Evolutionary conservation across 2,113 vertebrate species (phyloP).

Genomic region (Silurus glanis): DNA sequence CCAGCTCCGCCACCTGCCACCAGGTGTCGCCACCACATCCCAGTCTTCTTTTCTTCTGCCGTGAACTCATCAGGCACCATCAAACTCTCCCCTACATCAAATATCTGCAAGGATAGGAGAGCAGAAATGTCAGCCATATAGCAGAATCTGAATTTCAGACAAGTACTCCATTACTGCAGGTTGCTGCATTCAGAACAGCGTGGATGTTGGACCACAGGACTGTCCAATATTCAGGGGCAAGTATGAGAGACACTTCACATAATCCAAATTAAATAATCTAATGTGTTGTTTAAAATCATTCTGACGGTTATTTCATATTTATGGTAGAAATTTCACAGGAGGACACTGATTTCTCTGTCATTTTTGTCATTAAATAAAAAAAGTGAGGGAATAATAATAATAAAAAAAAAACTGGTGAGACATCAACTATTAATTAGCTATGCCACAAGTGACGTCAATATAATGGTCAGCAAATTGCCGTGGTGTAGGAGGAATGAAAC

Average conservation of each 20-base stretch:
- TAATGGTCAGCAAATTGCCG: not conserved
- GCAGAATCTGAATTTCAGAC: not conserved
- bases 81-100: conserved; percentile 94
- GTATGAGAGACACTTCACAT: not conserved
- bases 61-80: conserved; percentile 95
- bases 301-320: no score
- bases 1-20: conserved; percentile 94
- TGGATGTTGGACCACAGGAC: not conserved
- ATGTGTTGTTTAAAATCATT: not conserved
- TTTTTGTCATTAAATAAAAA: not conserved
- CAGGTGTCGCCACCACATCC: conserved; percentile 96
- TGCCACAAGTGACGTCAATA: no score
- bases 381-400: not conserved
- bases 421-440: no score
- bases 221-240: not conserved
- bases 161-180: not conserved
- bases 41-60: conserved; percentile 88
- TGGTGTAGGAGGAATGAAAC: not conserved
- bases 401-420: not conserved
- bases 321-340: no score
- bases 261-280: not conserved
- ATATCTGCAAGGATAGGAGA: conserved; percentile 76
- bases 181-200: not conserved
- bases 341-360: not conserved
- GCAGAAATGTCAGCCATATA: not conserved